A percentile compares a stretch with the other conserved stretches of the same genome.
These are phyloP conservation scores for Chelonus insularis DNA, from an alignment of 1,140 invertebrate genomes.

Conservation along the genomic window DNA sequence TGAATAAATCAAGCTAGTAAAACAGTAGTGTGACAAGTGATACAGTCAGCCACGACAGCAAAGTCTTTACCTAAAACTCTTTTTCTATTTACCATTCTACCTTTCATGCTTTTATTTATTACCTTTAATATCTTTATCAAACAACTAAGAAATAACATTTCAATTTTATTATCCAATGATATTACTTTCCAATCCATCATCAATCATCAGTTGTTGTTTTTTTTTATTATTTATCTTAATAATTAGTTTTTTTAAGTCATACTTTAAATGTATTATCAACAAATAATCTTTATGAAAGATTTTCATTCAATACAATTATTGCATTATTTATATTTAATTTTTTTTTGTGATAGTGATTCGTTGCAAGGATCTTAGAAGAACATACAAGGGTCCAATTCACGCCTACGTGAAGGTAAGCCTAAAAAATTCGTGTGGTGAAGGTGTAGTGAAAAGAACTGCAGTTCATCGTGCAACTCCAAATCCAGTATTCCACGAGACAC, in stretches of 20 bases:
- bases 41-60: slow-evolving; percentile 4
- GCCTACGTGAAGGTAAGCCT: slow-evolving; percentile 57
- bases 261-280: no score
- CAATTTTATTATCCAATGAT: neutral
- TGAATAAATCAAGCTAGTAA: slow-evolving; percentile 38
- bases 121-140: no score
- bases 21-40: slow-evolving; percentile 25
- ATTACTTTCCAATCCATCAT: neutral
- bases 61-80: neutral
- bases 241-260: no score
- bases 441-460: slow-evolving; percentile 53
- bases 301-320: no score
- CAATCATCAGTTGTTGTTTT: neutral
- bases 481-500: slow-evolving; percentile 56
- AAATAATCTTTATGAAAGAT: no score
- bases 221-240: neutral
- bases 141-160: no score
- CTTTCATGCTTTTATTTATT: neutral
- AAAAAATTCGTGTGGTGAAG: slow-evolving; percentile 51
- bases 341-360: slow-evolving; percentile 49
- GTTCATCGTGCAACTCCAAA: slow-evolving; percentile 59
- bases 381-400: slow-evolving; percentile 54
- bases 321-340: slow-evolving; percentile 17
- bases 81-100: neutral
- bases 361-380: slow-evolving; percentile 55